Base-by-base conservation (phyloP, 2,888 invertebrate species). In the Alsophila aescularia region DNA sequence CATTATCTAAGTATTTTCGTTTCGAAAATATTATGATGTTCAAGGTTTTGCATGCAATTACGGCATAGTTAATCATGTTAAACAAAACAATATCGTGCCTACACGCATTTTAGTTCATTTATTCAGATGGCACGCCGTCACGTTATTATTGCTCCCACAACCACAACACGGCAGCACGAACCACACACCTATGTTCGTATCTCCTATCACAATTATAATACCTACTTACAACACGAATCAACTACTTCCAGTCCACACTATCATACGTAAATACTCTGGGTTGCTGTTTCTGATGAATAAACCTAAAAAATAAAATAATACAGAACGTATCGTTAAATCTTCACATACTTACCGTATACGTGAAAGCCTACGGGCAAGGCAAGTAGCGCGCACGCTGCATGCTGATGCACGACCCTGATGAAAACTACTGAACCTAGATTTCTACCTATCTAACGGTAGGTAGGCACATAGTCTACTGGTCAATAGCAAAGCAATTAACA, bases 331-430 rank as follows among this genome's bases (percentile, higher is more conserved):
- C 60, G 58, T 62, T 59, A 58, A 52, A 47, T 53, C 53, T 50
- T 15, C 14, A 31, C 40, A 49, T 54, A 24, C 24, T 8, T 37
- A 27, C 24, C 39, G 47, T 35, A 36, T 54, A 64, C 69, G 71
- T 67, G 66, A 63, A 75, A 70, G 67, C 65, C 70, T 69, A 61
- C 24, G 40, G 40, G n/a, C n/a, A n/a, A 24, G 40, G 48, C 42
- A 18, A 45, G 50, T 58, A 51, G 51, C 68, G 67, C 72, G 69
- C 70, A 70, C 66, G 64, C 62, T 68, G 74, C 73, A 73, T 75
- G 69, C 64, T 70, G 69, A 73, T 72, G 63, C 61, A 54, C 55
- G 55, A 50, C 35, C 31, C 29, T 18, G 49, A 49, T 54, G 49
- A 66, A 63, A 58, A 66, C 52, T 54, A 48, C 54, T 54, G 64